Conservation (phyloP, 2,797 vertebrate genomes). For the Acanthiza pusilla region DNA sequence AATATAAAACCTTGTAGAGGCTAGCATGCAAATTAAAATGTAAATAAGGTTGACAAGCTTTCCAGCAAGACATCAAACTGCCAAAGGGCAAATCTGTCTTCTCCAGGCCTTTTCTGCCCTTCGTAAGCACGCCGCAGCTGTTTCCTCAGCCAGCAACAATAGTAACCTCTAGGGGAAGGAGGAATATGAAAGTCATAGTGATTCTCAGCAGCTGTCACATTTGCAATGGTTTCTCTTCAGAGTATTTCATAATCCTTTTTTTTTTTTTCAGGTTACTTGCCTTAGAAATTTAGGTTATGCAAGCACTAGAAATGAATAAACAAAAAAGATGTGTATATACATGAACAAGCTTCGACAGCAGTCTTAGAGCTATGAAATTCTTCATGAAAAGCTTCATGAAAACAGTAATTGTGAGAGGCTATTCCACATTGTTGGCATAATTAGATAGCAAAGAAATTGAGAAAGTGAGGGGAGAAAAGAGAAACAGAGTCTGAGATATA, state of each 20-base stretch:
- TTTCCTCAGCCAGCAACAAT: background rate
- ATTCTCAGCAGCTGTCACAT: conserved; percentile 40
- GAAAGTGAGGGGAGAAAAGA: background rate
- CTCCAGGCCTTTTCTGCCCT: background rate
- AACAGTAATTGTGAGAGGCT: background rate
- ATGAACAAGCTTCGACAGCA: rapidly evolving
- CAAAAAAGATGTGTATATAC: background rate
- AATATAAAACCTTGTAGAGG: conserved; percentile 4
- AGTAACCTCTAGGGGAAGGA: conserved; percentile 1
- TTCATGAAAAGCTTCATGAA: background rate
- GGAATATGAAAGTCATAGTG: background rate
- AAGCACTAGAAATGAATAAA: background rate
- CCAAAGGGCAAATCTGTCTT: conserved; percentile 6
- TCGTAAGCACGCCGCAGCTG: background rate
- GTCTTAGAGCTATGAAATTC: background rate
- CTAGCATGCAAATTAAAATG: conserved; percentile 38
- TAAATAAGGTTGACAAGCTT: conserved; percentile 54
- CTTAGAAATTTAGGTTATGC: background rate
- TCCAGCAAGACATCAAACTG: conserved; percentile 8
- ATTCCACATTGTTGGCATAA: background rate
- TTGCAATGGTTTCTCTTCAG: background rate
- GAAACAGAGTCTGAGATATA: background rate
- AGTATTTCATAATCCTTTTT: conserved; percentile 34
- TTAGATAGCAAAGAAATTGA: background rate
- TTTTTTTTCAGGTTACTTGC: background rate